phyloP scores from a whole-genome alignment of 2,888 invertebrate species.

The Metallyticus violacea region DNA sequence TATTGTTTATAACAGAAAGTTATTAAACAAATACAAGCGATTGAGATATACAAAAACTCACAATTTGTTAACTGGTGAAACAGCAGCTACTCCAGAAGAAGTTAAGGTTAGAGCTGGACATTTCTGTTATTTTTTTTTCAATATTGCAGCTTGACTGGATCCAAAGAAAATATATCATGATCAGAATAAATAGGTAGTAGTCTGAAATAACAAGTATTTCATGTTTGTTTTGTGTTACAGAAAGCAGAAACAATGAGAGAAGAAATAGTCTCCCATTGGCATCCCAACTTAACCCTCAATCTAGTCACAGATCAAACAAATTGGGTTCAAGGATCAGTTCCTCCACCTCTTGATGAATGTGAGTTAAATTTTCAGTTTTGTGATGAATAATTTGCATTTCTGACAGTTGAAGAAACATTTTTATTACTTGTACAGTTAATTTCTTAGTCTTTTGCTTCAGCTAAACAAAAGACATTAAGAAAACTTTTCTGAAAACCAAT shows the following conservation, averaged over 20 bases:
- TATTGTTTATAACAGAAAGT: constrained; percentile 71
- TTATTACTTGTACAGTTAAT: no score
- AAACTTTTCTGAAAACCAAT: no score
- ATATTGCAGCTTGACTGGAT: neutral
- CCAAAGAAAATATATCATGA: neutral
- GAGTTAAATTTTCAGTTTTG: constrained; percentile 37
- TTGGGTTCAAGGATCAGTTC: constrained; percentile 89
- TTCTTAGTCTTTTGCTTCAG: no score
- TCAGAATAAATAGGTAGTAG: neutral
- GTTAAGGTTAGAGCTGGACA: constrained; percentile 48
- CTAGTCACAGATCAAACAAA: constrained; percentile 93
- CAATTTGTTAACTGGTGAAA: constrained; percentile 91
- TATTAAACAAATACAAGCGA: constrained; percentile 89
- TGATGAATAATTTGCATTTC: no score
- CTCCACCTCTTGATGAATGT: constrained; percentile 89
- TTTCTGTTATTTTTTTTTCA: constrained; percentile 5
- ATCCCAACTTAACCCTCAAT: constrained; percentile 96
- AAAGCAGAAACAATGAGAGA: constrained; percentile 74
- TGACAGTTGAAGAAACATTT: no score
- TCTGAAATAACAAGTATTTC: neutral
- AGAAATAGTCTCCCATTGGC: constrained; percentile 97
- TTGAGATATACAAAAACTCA: constrained; percentile 82
- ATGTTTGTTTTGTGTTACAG: constrained; percentile 44
- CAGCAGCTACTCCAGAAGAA: constrained; percentile 69
- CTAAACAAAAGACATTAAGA: no score